Base-by-base conservation (phyloP, 2,797 vertebrate species). In the Garrulus glandarius region DNA sequence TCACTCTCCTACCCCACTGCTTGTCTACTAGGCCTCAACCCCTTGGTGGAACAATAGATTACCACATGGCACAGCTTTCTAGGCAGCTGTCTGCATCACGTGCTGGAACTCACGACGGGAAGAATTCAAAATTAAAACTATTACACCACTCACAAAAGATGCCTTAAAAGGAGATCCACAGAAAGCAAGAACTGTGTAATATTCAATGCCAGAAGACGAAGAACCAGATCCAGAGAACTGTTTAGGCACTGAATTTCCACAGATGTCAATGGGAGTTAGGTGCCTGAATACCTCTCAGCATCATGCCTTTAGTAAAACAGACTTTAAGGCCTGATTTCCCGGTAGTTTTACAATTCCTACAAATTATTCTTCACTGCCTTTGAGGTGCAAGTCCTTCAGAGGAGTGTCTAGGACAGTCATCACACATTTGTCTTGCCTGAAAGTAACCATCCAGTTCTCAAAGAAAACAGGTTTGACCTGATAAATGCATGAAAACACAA, bases 141-240 rank as follows among this genome's bases (percentile, higher is more conserved):
- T 4, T 69, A 67, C 82, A 92, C 63, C 37, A 75, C 79, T 80
- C 67, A 24, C 56, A 84, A 61, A 93, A 92, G 59, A 88, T 53
- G 83, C 92, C 91, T 82, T 96, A 95, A 93, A 96, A 93, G 82
- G 77, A 95, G 34, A 94, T 59, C 41, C 56, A 90, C 20, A 80
- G 80, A 95, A 90, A 92, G n/a, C 36, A 81, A 30, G 30, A 93
- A 76, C 32, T 91, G 15, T 37, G 37, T 39, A 88, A 88, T n/a
- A 82, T 21, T 84, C 49, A 84, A 53, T 2, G 4, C 87, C 89
- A 93, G 63, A 93, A 92, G 36, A 64, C 29, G 26, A 67, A 91
- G 60, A 6, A 64, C 15, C 64, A 77, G 55, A 91, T 60, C 36
- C 68, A 92, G 63, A 82, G 56, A 93, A 37, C 68, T 87, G 80